Conservation (phyloP, 1,140 invertebrate genomes). For the Onthophagus taurus region DNA sequence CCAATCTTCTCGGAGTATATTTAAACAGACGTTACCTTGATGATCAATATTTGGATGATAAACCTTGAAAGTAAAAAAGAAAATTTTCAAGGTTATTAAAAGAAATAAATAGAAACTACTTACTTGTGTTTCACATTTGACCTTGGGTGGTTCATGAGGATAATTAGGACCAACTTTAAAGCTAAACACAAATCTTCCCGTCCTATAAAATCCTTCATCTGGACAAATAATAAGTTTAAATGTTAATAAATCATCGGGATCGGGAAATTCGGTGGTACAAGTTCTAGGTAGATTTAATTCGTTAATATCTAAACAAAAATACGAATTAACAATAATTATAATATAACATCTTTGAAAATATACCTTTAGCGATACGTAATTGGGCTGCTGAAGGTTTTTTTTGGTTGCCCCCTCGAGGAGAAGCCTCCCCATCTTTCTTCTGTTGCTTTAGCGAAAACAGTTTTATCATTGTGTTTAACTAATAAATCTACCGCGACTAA, state of each 20-base stretch:
- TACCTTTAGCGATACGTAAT: slow-evolving; percentile 94
- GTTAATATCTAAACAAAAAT: slow-evolving; percentile 76
- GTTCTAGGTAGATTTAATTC: slow-evolving; percentile 96
- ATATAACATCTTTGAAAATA: not conserved
- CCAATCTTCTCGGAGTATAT: slow-evolving; percentile 96
- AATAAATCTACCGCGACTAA: too few species aligned
- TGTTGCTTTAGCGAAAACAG: slow-evolving; percentile 96
- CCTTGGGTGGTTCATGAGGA: slow-evolving; percentile 92
- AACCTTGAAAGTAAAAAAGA: too few species aligned
- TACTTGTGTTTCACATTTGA: slow-evolving; percentile 88
- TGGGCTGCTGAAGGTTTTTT: slow-evolving; percentile 93
- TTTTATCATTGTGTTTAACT: slow-evolving; percentile 84
- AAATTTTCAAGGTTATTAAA: too few species aligned
- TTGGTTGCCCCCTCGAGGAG: slow-evolving; percentile 60
- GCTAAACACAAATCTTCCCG: slow-evolving; percentile 90
- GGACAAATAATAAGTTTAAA: slow-evolving; percentile 95
- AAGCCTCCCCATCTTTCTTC: slow-evolving; percentile 89
- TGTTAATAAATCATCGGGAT: slow-evolving; percentile 90
- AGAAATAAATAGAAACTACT: too few species aligned
- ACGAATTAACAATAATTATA: not conserved
- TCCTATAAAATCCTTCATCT: slow-evolving; percentile 94
- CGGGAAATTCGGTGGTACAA: slow-evolving; percentile 91
- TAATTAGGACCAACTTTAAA: slow-evolving; percentile 97
- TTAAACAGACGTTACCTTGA: slow-evolving; percentile 90
- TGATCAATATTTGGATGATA: slow-evolving; percentile 95